Conservation (phyloP, 2,797 vertebrate genomes). For the Eulemur mongoz region DNA sequence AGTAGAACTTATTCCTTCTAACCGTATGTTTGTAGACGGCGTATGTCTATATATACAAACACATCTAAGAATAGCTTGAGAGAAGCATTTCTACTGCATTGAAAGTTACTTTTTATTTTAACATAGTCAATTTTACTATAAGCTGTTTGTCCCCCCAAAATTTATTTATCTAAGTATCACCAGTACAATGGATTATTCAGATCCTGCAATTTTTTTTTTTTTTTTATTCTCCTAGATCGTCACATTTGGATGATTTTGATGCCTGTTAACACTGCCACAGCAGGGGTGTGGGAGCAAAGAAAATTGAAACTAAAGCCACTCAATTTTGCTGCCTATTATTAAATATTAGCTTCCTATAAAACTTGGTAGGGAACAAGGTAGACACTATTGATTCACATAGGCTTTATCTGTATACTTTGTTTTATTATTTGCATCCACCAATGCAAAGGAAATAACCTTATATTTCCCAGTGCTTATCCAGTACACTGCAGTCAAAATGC, state of each 20-base stretch:
- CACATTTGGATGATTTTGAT: neutral
- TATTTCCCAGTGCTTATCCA: neutral
- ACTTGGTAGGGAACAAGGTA: neutral
- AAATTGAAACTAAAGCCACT: neutral
- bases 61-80: neutral
- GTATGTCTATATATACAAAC: neutral
- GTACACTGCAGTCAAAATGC: neutral
- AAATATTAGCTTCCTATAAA: neutral
- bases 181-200: neutral
- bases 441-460: neutral
- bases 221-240: neutral
- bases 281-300: neutral
- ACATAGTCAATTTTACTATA: neutral
- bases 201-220: neutral
- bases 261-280: slow-evolving; percentile 19
- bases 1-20: neutral
- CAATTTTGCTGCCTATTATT: neutral
- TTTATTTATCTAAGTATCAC: neutral
- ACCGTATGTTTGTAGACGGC: neutral
- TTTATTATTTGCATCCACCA: neutral
- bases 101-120: neutral
- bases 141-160: neutral
- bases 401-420: neutral
- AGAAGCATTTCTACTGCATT: neutral
- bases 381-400: neutral